Conservation (phyloP, 2,797 vertebrate species). For the Sebastolobus altivelis region DNA sequence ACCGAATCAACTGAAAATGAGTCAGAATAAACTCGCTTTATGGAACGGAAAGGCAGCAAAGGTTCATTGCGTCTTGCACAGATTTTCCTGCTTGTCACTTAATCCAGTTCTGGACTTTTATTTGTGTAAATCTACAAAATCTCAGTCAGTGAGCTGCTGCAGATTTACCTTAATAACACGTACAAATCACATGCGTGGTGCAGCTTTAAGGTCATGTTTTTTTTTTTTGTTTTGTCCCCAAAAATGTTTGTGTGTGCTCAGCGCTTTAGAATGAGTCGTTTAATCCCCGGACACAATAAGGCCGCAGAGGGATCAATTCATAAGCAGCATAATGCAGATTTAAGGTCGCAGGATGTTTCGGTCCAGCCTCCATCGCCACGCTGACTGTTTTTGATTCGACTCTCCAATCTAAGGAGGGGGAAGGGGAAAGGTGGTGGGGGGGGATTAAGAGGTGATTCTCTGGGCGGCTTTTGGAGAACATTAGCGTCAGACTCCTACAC, state of each 20-base stretch:
- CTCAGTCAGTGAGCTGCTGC: neutral
- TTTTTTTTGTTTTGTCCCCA: constrained; percentile 1
- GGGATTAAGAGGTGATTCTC: constrained; percentile 32
- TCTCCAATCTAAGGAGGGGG: neutral
- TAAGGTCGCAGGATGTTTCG: neutral
- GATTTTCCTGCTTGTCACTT: too few relatives aligned
- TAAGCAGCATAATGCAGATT: constrained; percentile 52
- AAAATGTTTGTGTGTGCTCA: constrained; percentile 29
- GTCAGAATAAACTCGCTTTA: too few relatives aligned
- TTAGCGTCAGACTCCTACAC: constrained; percentile 11
- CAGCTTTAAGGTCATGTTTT: constrained; percentile 25
- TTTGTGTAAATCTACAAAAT: too few relatives aligned
- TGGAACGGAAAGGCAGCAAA: too few relatives aligned
- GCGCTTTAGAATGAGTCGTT: constrained; percentile 11
- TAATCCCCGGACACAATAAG: constrained; percentile 47
- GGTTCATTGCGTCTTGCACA: too few relatives aligned
- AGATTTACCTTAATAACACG: constrained; percentile 33
- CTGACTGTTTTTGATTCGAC: neutral
- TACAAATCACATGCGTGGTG: neutral
- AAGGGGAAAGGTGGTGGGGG: neutral
- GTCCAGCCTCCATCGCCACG: neutral
- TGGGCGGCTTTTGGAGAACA: constrained; percentile 11
- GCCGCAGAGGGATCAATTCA: constrained; percentile 46
- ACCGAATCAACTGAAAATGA: too few relatives aligned
- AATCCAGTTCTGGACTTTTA: too few relatives aligned